phyloP scores from a whole-genome alignment of 2,113 vertebrate species.

The Brevimyrus niger region DNA sequence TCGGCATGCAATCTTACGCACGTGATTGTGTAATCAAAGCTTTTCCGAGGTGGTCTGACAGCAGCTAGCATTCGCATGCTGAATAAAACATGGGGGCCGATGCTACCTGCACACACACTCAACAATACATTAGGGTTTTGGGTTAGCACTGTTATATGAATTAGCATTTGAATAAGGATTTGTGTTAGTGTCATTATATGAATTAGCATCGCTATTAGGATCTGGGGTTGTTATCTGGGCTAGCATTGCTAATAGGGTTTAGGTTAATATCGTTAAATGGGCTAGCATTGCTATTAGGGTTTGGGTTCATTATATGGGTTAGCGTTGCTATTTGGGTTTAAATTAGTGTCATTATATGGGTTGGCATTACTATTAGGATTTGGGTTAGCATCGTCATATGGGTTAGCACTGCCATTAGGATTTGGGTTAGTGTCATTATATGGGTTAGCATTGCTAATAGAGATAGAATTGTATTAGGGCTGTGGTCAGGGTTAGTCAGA shows the following conservation, averaged over 20 bases:
- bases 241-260: background rate
- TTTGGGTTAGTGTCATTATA: background rate
- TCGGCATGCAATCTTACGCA: background rate
- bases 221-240: background rate
- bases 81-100: background rate
- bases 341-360: background rate
- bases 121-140: background rate
- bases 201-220: background rate
- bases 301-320: background rate
- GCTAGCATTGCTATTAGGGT: background rate
- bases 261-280: background rate
- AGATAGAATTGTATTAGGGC: background rate
- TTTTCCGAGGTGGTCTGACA: background rate
- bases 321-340: background rate
- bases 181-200: background rate
- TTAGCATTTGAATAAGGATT: background rate
- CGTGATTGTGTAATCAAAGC: slow-evolving; percentile 5
- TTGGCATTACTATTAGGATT: background rate
- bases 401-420: background rate
- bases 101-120: background rate
- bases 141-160: background rate
- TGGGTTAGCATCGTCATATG: background rate
- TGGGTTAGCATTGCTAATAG: background rate
- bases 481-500: background rate
- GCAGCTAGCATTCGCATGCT: background rate